Evolutionary conservation across 2,113 vertebrate species (phyloP).

Genomic region (Catharus fuscescens): DNA sequence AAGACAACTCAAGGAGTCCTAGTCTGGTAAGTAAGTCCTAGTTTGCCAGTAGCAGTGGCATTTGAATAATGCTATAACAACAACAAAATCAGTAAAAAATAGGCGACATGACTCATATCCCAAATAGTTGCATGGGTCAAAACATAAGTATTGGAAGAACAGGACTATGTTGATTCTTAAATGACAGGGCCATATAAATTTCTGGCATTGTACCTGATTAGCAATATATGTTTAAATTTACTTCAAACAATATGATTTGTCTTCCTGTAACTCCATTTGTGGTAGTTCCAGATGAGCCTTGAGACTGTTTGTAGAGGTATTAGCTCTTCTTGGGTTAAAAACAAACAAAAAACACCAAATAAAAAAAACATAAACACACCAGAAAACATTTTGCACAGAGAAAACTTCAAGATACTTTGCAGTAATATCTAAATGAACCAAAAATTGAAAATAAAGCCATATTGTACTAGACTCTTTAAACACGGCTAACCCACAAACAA

Average conservation of each 20-base stretch:
- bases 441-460: background rate
- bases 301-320: background rate
- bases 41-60: background rate
- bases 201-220: background rate
- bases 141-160: background rate
- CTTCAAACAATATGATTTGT: background rate
- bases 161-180: background rate
- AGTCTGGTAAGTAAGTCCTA: background rate
- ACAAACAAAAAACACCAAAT: background rate
- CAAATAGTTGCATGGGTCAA: background rate
- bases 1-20: background rate
- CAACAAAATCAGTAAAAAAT: slow-evolving; percentile 13
- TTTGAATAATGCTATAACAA: background rate
- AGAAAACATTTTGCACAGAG: background rate
- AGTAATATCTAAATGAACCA: background rate
- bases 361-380: background rate
- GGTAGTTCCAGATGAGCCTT: background rate
- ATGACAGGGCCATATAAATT: background rate
- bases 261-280: background rate
- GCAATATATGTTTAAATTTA: background rate
- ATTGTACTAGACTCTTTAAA: background rate
- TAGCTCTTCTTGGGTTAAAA: background rate
- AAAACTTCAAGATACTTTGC: background rate
- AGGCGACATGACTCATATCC: background rate
- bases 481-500: background rate